Base-by-base conservation (phyloP, 2,888 invertebrate species). In the Bellardia bayeri region DNA sequence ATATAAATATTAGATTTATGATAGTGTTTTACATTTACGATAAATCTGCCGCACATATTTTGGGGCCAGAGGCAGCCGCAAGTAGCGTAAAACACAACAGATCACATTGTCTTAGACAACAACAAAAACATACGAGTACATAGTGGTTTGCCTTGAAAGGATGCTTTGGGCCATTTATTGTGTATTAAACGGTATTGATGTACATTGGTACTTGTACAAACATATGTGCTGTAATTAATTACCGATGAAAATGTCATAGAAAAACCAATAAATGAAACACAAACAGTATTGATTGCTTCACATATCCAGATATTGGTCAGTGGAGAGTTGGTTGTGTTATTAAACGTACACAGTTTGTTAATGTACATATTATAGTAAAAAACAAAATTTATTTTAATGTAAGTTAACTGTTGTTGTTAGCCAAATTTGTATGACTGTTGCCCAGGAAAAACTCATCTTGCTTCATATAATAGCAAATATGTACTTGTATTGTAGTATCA, bases 81-180 rank as follows among this genome's bases (percentile, higher is more conserved):
- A 71, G 40, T 23, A 49, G 69, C 6, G 13, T 13, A 6, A 42
- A 45, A 45, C 54, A 33, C 30, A 63, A 33, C 61, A 54, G 23
- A 33, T 63, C 7, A 51, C 64, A 56, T 61, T 72, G 64, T 64
- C 37, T 66, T 69, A 45, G 1, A 42, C 68, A 33, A 56, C 42
- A 42, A 56, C 40, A 42, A 51, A 0, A 23, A 23, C 23, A 23
- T 23, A 23, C 23, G 23, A 23, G 23, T 23, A 23, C 56, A n/a
- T 9, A 66, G 82, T 54, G 37, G 86, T 80, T 87, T 66, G 64
- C 87, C 87, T 87, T 87, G 87, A 87, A 87, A 87, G 87, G 87
- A 87, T 85, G 72, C 84, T 81, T 42, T 37, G 72, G 79, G 51
- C 78, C 78, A 87, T 74, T 33, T 74, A 76, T 72, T 68, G 68